Evolutionary conservation across 2,113 vertebrate species (phyloP).

Genomic region (Stictonetta naevosa): DNA sequence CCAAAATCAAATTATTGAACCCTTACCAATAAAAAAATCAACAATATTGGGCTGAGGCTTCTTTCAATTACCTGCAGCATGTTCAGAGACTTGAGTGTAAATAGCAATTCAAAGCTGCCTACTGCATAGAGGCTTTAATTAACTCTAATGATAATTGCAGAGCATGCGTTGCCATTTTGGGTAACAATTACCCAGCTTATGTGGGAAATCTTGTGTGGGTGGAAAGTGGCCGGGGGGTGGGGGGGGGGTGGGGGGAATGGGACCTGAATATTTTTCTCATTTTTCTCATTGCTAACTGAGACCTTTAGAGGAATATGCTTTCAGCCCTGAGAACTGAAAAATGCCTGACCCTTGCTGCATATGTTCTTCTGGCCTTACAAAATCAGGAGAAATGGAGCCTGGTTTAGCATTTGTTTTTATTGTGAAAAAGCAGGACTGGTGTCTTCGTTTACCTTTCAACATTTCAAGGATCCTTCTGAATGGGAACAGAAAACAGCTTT

Average conservation of each 20-base stretch:
- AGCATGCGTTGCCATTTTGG: conserved; percentile 53
- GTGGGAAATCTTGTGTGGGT: conserved; percentile 8
- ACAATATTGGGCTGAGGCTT: neutral
- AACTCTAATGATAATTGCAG: conserved; percentile 74
- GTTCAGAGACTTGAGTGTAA: conserved; percentile 21
- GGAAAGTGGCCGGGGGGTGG: neutral
- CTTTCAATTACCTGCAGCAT: conserved; percentile 32
- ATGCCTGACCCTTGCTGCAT: fast-evolving
- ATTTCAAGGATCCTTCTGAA: neutral
- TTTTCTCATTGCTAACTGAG: neutral
- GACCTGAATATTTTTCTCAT: neutral
- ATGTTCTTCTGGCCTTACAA: neutral
- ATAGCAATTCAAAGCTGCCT: conserved; percentile 50
- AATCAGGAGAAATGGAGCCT: neutral
- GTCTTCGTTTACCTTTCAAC: neutral
- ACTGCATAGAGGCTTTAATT: conserved; percentile 50
- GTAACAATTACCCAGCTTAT: conserved; percentile 18
- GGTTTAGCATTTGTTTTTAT: neutral
- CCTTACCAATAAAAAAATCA: neutral
- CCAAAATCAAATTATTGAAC: conserved; percentile 6
- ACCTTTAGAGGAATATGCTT: neutral
- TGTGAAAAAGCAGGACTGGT: neutral
- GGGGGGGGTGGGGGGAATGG: neutral
- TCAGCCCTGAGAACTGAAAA: neutral
- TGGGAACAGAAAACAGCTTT: neutral